Evolutionary conservation across 2,888 invertebrate species (phyloP).

Genomic region (Paralinhomoeus sp.): DNA sequence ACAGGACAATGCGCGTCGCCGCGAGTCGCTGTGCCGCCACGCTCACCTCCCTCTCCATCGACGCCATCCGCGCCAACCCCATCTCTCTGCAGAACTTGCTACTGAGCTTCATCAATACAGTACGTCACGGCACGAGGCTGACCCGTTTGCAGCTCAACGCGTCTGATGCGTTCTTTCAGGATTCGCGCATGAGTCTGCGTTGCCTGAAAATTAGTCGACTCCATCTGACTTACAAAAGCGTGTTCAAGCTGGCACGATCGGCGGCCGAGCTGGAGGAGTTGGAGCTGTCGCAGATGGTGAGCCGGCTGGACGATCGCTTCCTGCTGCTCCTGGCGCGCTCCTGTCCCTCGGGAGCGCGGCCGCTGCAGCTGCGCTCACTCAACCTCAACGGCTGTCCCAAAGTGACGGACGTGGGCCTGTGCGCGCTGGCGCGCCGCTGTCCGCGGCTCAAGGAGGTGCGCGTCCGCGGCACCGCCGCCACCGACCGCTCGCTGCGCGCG

Average conservation of each 20-base stretch:
- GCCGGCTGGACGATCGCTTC: slow-evolving; percentile 21
- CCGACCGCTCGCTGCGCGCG: slow-evolving; percentile 19
- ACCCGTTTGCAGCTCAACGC: too few species aligned
- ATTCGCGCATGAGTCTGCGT: too few species aligned
- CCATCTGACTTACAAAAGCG: slow-evolving; percentile 12
- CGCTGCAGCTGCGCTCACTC: slow-evolving; percentile 9
- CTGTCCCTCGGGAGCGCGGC: background rate
- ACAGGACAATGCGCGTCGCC: background rate
- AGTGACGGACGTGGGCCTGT: slow-evolving; percentile 21
- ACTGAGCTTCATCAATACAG: too few species aligned
- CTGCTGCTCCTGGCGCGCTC: slow-evolving; percentile 12
- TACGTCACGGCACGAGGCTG: too few species aligned
- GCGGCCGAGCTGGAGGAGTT: slow-evolving; percentile 11
- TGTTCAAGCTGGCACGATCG: background rate
- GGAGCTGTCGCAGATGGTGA: slow-evolving; percentile 19
- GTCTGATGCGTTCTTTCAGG: too few species aligned
- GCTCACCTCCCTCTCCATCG: too few species aligned
- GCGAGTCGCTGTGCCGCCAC: too few species aligned
- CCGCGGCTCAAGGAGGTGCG: slow-evolving; percentile 13
- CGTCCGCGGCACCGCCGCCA: slow-evolving; percentile 21
- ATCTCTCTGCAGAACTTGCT: too few species aligned
- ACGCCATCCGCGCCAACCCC: too few species aligned
- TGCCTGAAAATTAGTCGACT: slow-evolving; percentile 16
- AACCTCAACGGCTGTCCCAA: slow-evolving; percentile 22
- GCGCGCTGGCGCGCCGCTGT: slow-evolving; percentile 10